Base-by-base conservation (phyloP, 2,113 vertebrate species). In the Limnothrissa miodon region DNA sequence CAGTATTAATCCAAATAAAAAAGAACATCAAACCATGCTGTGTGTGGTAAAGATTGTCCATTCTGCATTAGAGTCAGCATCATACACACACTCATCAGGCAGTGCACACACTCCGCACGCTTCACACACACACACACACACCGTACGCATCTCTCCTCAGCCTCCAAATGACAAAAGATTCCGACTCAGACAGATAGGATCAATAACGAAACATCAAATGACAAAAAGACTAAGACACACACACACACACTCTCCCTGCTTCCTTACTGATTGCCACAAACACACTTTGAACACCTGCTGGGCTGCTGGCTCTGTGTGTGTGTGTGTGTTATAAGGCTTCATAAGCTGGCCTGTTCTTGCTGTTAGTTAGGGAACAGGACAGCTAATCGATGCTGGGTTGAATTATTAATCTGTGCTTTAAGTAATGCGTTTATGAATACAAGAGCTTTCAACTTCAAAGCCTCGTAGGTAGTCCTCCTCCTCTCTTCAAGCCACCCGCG, bases 351-450 rank as follows among this genome's bases (percentile, higher is more conserved):
- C 48, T 53, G 48, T 3, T 29, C 66, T 74, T 74, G 83, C 81
- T 78, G 89, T 91, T 90, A 62, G 91, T 92, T 93, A 93, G 91
- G 90, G 85, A 92, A 89, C 87, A 87, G 89, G 93, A 93, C 93
- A 94, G 93, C 88, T 93, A 93, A 94, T 95, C 94, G 93, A 94
- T 94, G 90, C 91, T 88, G 91, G 92, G 90, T 92, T 95, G 89
- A 94, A 95, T 94, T 94, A 95, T 95, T 95, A 92, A 95, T 93
- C 86, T 89, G 87, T 82, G 91, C 91, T 92, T 94, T 93, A 94
- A 94, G 92, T 92, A 94, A 95, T 93, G 92, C 92, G 91, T 94
- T 94, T 93, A 94, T 93, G 84, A 94, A 94, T 92, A 93, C 92
- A 94, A 93, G 90, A 83, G 90, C 91, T 87, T 87, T 91, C 83